Evolutionary conservation across 64 coral and sea anemone species (phyloP), one percentile per base, ranked within the genome.

Genomic region (Stichodactyla mertensii): DNA sequence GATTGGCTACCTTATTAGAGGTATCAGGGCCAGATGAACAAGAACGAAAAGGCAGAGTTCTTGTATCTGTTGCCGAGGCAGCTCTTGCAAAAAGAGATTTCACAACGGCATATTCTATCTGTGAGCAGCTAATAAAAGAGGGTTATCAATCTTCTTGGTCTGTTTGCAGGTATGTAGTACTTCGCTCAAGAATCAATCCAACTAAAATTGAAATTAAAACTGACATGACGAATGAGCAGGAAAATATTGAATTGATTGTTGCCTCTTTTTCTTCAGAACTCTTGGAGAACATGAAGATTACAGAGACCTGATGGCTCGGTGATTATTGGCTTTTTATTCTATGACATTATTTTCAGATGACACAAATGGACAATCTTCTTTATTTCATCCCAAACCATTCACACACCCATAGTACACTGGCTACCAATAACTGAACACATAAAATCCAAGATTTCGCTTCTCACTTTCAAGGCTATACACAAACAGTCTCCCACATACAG

Each of bases 11-110:
- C 54, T 60, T 98, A 61, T 67, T 98, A 8, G 89, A 98, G 79
- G 87, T 98, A 55, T 98, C 87, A 45, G 95, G 95, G 62, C 19
- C 84, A 58, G 95, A 98, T n/a, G 87, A 98, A 82, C 92, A 89
- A 81, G 84, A 80, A 54, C 87, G 95, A 59, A 87, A 66, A 81
- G 95, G 95, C 16, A 89, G 95, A 59, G 95, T 98, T 62, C 86
- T 93, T 4, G 84, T 91, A 57, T 71, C 89, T 7, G 79, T 89
- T 52, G 95, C 95, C 27, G 86, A 92, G 26, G 31, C 84, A n/a
- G 95, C 95, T 54, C 59, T 92, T 71, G 67, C 91, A 14, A 78
- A 67, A 23, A 78, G 6, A 10, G 92, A 98, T 70, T 98, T 91
- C 55, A 53, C 13, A 16, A 86, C 85, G 56, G 89, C 95, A 51